A percentile compares a stretch with the other conserved stretches of the same genome.
Evolutionary conservation across 1,140 invertebrate genomes (phyloP).

Genomic region (Octopus bimaculoides): DNA sequence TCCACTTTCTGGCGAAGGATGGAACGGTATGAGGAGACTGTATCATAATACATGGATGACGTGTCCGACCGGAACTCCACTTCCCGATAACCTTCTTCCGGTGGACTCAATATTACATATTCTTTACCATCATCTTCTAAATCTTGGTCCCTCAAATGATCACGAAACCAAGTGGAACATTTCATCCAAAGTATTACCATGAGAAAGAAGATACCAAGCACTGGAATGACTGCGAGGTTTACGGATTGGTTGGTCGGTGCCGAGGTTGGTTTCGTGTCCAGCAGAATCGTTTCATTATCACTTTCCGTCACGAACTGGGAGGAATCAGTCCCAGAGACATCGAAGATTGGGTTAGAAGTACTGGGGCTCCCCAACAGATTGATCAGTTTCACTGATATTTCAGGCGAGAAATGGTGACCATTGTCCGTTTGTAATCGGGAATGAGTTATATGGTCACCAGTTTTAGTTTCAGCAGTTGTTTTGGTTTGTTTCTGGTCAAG

Average conservation of each 20-base stretch:
- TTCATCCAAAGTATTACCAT: constrained; percentile 19
- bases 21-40: constrained; percentile 24
- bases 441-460: too few relatives aligned
- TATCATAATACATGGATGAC: constrained; percentile 30
- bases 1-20: constrained; percentile 17
- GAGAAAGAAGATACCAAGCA: constrained; percentile 23
- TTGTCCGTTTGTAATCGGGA: too few relatives aligned
- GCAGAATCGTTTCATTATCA: not conserved
- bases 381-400: too few relatives aligned
- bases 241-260: not conserved
- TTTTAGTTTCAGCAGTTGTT: too few relatives aligned
- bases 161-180: constrained; percentile 24
- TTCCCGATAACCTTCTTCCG: constrained; percentile 22
- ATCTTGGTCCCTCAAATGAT: constrained; percentile 18
- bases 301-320: too few relatives aligned
- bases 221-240: constrained; percentile 25
- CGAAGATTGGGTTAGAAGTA: too few relatives aligned
- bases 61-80: constrained; percentile 24
- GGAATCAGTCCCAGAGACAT: too few relatives aligned
- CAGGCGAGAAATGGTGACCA: too few relatives aligned
- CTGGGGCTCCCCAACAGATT: too few relatives aligned
- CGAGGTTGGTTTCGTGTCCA: constrained; percentile 15
- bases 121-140: constrained; percentile 26
- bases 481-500: too few relatives aligned
- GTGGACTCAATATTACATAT: constrained; percentile 22